These are phyloP conservation scores for Leucoraja erinaceus DNA, from an alignment of 2,113 vertebrate species.

Conservation along the genomic window DNA sequence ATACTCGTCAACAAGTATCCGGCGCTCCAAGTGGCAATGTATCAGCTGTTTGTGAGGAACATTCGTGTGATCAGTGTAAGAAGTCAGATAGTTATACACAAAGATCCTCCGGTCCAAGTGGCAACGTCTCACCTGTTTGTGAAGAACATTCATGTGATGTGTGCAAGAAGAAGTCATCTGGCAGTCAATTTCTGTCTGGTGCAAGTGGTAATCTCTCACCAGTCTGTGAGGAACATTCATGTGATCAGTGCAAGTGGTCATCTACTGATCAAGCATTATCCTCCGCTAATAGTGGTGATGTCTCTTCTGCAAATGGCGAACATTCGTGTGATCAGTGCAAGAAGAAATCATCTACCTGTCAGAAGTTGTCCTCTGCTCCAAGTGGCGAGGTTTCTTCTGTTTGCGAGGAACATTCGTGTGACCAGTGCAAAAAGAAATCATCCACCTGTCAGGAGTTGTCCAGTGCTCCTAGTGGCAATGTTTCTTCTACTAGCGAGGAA, in stretches of 20 bases:
- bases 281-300: not conserved
- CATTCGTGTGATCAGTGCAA: constrained; percentile 14
- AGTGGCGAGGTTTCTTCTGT: not conserved
- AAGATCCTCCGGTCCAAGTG: not conserved
- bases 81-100: not conserved
- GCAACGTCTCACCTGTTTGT: not conserved
- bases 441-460: not conserved
- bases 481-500: not conserved
- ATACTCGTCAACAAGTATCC: not conserved
- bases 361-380: not conserved
- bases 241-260: not conserved
- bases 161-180: not conserved
- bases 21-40: not conserved
- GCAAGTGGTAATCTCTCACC: not conserved
- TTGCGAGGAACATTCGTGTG: not conserved
- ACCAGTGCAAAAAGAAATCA: not conserved
- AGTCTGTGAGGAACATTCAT: not conserved
- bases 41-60: not conserved
- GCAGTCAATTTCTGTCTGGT: not conserved
- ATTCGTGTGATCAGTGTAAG: constrained; percentile 8
- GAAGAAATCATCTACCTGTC: not conserved
- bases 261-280: not conserved
- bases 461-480: not conserved
- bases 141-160: not conserved
- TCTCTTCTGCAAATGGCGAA: not conserved